Conservation (phyloP, 2,888 invertebrate species). For the Ormyrus pomaceus region DNA sequence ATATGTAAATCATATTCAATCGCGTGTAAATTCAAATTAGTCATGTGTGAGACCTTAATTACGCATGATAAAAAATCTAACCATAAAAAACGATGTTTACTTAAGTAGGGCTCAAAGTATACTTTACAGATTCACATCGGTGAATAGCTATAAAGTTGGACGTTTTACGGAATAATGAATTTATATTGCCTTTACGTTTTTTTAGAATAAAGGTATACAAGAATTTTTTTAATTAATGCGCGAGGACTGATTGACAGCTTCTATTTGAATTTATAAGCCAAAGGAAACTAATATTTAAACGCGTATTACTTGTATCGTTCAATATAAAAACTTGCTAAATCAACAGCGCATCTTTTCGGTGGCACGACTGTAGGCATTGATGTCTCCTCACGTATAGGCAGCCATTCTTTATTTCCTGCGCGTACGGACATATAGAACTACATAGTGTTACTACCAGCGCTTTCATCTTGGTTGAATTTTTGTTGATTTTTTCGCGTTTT, state of each 20-base stretch:
- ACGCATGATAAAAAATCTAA: constrained; percentile 40
- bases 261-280: too few species aligned
- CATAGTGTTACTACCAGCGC: too few species aligned
- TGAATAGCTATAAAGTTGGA: constrained; percentile 8
- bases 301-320: not conserved
- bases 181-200: too few species aligned
- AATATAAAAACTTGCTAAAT: not conserved
- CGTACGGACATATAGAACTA: too few species aligned
- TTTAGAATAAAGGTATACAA: too few species aligned
- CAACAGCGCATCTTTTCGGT: constrained; percentile 27
- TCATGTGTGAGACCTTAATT: constrained; percentile 51
- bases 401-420: too few species aligned
- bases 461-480: too few species aligned
- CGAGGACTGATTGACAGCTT: too few species aligned
- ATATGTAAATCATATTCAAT: constrained; percentile 51
- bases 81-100: constrained; percentile 37
- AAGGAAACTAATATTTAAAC: too few species aligned
- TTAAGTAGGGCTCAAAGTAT: constrained; percentile 35
- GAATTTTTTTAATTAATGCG: too few species aligned
- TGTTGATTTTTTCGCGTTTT: too few species aligned
- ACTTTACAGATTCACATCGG: constrained; percentile 30
- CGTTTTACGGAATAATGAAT: not conserved
- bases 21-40: constrained; percentile 53
- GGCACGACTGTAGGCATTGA: constrained; percentile 43
- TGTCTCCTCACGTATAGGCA: constrained; percentile 37